A percentile compares a stretch with the other conserved stretches of the same genome.
phyloP scores from a whole-genome alignment of 2,888 invertebrate genomes.

The Patella depressa region DNA sequence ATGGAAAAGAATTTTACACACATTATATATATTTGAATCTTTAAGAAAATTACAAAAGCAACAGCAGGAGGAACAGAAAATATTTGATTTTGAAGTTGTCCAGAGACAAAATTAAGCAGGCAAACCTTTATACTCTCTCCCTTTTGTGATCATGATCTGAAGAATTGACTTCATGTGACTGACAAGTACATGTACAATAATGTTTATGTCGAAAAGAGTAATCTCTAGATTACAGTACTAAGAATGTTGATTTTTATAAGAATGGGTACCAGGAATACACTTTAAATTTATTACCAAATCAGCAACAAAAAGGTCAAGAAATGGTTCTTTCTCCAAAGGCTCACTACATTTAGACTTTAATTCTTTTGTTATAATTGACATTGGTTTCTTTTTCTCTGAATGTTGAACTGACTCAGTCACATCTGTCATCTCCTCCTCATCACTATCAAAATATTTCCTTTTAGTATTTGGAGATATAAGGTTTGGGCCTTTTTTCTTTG shows the following conservation, averaged over 20 bases:
- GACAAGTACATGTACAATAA: not conserved
- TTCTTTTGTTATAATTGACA: conserved; percentile 19
- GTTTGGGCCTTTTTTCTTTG: not conserved
- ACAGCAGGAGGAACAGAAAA: no score
- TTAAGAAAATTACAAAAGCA: no score
- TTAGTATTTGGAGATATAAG: conserved; percentile 13
- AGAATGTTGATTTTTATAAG: no score
- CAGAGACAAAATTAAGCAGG: no score
- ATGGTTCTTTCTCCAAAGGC: conserved; percentile 37
- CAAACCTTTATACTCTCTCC: no score
- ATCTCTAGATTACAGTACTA: no score
- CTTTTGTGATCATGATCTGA: no score
- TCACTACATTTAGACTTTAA: conserved; percentile 16
- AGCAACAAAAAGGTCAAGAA: conserved; percentile 55
- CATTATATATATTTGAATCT: no score
- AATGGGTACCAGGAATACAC: no score
- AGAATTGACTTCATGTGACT: not conserved
- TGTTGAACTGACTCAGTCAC: not conserved
- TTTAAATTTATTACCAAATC: conserved; percentile 47
- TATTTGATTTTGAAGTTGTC: no score
- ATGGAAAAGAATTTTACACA: conserved; percentile 22
- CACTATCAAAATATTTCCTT: conserved; percentile 22
- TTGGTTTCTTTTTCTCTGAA: not conserved
- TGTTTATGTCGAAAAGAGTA: not conserved
- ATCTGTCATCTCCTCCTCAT: conserved; percentile 26